Evolutionary conservation across 64 coral and sea anemone species (phyloP).

Genomic region (Astreopora myriophthalma): DNA sequence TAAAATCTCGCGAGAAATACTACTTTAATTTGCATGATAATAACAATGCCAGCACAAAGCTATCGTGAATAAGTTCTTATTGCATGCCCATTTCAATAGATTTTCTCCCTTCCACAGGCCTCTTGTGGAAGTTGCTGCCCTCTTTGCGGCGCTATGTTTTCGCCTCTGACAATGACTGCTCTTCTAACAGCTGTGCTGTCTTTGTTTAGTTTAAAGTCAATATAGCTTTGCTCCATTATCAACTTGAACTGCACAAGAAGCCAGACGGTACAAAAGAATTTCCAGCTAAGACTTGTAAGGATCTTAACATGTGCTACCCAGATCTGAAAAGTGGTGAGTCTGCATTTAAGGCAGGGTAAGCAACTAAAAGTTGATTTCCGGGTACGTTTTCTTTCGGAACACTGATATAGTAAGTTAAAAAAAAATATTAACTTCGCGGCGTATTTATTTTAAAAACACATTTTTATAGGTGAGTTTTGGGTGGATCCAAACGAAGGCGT

Average conservation of each 20-base stretch:
- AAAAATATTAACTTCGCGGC: neutral
- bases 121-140: too few species aligned
- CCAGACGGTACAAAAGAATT: constrained; percentile 54
- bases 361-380: too few species aligned
- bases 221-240: constrained; percentile 37
- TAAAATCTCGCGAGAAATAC: too few species aligned
- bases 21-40: too few species aligned
- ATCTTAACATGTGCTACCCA: constrained; percentile 51
- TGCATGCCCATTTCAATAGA: too few species aligned
- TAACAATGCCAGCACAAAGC: too few species aligned
- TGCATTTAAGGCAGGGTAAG: neutral
- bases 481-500: constrained; percentile 96
- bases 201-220: constrained; percentile 3
- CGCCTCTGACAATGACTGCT: too few species aligned
- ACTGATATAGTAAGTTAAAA: too few species aligned
- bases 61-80: too few species aligned
- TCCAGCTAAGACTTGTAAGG: constrained; percentile 59
- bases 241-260: constrained; percentile 54
- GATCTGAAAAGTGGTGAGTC: constrained; percentile 45
- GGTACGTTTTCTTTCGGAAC: too few species aligned
- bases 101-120: too few species aligned
- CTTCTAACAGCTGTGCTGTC: neutral
- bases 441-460: neutral
- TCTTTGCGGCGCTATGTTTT: too few species aligned
- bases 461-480: constrained; percentile 86